Evolutionary conservation across 2,888 invertebrate genomes (phyloP).

Genomic region (Patella depressa): DNA sequence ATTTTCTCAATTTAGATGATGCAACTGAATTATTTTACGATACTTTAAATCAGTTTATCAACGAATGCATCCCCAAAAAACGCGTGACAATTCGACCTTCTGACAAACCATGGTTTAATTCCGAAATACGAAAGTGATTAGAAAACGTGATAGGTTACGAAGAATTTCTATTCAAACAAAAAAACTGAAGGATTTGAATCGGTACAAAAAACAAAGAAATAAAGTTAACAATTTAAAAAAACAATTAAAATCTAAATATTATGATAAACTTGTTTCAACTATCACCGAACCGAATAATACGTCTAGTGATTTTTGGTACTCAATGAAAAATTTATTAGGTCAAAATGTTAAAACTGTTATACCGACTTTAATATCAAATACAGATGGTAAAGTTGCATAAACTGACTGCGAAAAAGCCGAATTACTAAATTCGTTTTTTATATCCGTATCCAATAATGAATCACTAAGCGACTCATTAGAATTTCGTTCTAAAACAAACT

Average conservation of each 20-base stretch:
- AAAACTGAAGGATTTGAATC: not conserved
- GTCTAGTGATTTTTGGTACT: not conserved
- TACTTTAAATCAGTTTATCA: not conserved
- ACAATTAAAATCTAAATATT: no score
- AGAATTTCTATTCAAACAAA: not conserved
- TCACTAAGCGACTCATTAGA: not conserved
- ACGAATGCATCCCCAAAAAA: not conserved
- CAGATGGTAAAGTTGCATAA: not conserved
- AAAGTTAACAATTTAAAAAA: conserved; percentile 4
- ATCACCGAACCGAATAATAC: not conserved
- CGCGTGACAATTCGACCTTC: not conserved
- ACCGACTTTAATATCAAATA: not conserved
- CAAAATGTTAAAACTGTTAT: not conserved
- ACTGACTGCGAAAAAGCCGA: not conserved
- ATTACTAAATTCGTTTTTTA: not conserved
- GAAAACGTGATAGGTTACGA: not conserved
- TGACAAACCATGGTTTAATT: not conserved
- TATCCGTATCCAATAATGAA: not conserved
- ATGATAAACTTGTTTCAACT: not conserved
- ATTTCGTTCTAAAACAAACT: not conserved
- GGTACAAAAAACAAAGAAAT: not conserved
- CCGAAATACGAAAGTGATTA: not conserved
- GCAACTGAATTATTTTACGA: not conserved
- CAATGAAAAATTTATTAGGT: not conserved
- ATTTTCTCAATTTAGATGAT: not conserved